Percentiles rank a stretch among this genome's conserved stretches.
Evolutionary conservation across 2,888 invertebrate genomes (phyloP).

Genomic region (Mechanitis mazaeus): DNA sequence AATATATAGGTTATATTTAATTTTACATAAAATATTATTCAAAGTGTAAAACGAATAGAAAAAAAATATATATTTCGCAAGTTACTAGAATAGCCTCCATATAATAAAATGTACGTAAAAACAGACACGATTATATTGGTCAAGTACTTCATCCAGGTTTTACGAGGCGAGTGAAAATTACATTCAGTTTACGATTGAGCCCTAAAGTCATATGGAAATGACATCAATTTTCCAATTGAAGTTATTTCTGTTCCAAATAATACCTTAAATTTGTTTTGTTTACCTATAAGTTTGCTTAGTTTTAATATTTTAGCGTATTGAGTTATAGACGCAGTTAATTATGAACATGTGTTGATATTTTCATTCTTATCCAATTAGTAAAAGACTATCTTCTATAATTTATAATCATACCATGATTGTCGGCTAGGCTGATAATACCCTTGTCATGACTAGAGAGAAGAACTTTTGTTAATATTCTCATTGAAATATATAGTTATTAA

Average conservation of each 20-base stretch:
- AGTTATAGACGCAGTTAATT: too few relatives aligned
- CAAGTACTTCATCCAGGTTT: slow-evolving; percentile 32
- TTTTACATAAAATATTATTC: too few relatives aligned
- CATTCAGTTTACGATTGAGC: slow-evolving; percentile 33
- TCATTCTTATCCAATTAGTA: too few relatives aligned
- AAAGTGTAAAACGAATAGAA: background rate
- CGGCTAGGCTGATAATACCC: too few relatives aligned
- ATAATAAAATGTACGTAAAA: slow-evolving; percentile 34
- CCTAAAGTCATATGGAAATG: slow-evolving; percentile 35
- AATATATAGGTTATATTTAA: too few relatives aligned
- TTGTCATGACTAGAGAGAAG: too few relatives aligned
- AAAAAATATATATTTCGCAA: slow-evolving; percentile 13
- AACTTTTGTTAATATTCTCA: too few relatives aligned
- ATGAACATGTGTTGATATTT: too few relatives aligned
- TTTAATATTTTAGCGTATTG: background rate
- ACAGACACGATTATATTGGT: slow-evolving; percentile 36
- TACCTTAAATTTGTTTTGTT: background rate
- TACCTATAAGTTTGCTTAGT: background rate
- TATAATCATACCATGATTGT: too few relatives aligned
- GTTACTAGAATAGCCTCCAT: slow-evolving; percentile 20
- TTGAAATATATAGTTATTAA: too few relatives aligned
- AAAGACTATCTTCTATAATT: too few relatives aligned
- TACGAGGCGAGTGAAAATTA: slow-evolving; percentile 36
- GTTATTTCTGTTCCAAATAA: slow-evolving; percentile 7
- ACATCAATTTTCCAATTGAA: slow-evolving; percentile 35